Evolutionary conservation across 1,140 invertebrate genomes (phyloP).

Genomic region (Drosophila ercepeae): DNA sequence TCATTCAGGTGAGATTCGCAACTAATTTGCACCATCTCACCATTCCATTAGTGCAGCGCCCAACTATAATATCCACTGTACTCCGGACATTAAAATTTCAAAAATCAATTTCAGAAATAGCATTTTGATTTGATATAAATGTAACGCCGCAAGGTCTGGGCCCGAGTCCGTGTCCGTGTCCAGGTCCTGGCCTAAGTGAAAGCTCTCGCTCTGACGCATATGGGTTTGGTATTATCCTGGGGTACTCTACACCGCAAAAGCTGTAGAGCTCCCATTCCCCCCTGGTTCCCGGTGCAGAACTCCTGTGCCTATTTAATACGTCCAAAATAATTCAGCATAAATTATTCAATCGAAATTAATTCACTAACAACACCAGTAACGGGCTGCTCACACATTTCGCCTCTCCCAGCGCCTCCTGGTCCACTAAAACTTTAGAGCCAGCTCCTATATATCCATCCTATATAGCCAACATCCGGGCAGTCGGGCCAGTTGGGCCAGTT

Average conservation of each 20-base stretch:
- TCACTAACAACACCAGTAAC: slow-evolving; percentile 77
- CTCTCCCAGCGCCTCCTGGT: slow-evolving; percentile 9
- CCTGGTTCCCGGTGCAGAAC: neutral
- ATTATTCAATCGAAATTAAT: slow-evolving; percentile 83
- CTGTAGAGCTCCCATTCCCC: neutral
- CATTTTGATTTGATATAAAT: slow-evolving; percentile 82
- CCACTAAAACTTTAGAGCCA: slow-evolving; percentile 63
- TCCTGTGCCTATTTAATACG: slow-evolving; percentile 53
- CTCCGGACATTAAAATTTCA: slow-evolving; percentile 68
- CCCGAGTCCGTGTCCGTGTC: neutral
- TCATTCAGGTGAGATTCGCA: slow-evolving; percentile 5
- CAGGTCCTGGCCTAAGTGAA: neutral
- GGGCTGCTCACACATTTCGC: slow-evolving; percentile 12
- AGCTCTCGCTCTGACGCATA: slow-evolving; percentile 11
- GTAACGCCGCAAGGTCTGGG: slow-evolving; percentile 57
- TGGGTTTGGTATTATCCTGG: neutral
- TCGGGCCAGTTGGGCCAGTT: no score
- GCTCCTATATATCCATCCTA: neutral
- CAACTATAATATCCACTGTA: slow-evolving; percentile 11
- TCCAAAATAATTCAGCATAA: slow-evolving; percentile 80
- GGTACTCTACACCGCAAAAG: slow-evolving; percentile 39
- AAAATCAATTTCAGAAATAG: slow-evolving; percentile 80
- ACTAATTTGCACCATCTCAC: slow-evolving; percentile 33
- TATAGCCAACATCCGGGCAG: neutral
- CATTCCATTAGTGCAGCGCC: slow-evolving; percentile 16